Percentiles rank a stretch among this genome's conserved stretches.
Conservation (phyloP, 2,113 vertebrate species). For the Corynorhinus townsendii region DNA sequence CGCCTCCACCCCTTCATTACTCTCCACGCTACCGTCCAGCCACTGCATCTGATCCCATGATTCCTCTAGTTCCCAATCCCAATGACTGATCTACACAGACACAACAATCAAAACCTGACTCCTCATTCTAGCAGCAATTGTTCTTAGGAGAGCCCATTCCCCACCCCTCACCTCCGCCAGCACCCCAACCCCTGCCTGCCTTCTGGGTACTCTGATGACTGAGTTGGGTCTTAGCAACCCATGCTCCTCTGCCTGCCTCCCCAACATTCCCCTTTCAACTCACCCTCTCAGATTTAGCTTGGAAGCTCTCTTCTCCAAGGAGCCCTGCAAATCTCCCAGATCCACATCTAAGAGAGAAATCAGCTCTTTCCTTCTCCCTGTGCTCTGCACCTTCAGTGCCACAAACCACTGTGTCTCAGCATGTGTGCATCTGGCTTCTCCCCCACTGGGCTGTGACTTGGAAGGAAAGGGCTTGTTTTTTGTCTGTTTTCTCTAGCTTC, state of each 20-base stretch:
- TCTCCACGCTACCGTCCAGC: rapidly evolving
- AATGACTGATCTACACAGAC: not conserved
- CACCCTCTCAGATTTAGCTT: not conserved
- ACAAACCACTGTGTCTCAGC: not conserved
- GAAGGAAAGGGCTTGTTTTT: not conserved
- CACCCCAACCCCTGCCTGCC: no score
- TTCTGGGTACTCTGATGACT: rapidly evolving
- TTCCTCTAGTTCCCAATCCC: rapidly evolving
- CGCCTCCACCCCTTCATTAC: not conserved
- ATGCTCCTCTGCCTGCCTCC: not conserved
- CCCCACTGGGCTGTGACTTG: not conserved
- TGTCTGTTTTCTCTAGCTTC: not conserved
- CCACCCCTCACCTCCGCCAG: not conserved
- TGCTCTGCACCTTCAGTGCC: not conserved
- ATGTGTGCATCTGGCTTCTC: not conserved
- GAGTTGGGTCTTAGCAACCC: rapidly evolving
- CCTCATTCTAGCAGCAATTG: not conserved
- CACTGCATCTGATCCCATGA: rapidly evolving
- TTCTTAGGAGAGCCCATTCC: not conserved
- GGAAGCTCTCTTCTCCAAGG: not conserved
- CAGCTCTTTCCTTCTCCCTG: not conserved
- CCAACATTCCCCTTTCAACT: not conserved
- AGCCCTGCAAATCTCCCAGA: not conserved
- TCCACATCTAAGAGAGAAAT: not conserved
- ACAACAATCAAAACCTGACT: not conserved